Evolutionary conservation across 2,797 vertebrate genomes (phyloP).

Genomic region (Craterocephalus amniculus): DNA sequence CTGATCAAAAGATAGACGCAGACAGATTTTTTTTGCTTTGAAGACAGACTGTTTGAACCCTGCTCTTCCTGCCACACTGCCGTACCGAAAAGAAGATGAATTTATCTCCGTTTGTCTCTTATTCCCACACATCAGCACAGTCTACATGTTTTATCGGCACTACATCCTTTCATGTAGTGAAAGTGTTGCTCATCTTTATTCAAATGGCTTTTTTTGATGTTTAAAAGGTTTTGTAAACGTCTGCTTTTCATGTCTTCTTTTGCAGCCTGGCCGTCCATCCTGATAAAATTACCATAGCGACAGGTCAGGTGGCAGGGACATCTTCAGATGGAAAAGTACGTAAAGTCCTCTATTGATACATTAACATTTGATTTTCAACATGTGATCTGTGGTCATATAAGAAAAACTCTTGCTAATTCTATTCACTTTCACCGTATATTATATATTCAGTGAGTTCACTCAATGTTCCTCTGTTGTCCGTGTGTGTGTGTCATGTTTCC

Average conservation of each 20-base stretch:
- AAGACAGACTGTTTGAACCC: conserved; percentile 33
- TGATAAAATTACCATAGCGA: conserved; percentile 99
- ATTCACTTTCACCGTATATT: background rate
- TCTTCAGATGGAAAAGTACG: conserved; percentile 97
- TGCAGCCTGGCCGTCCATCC: conserved; percentile 96
- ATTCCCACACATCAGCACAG: conserved; percentile 22
- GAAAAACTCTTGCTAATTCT: background rate
- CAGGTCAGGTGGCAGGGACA: conserved; percentile 96
- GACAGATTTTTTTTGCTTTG: conserved; percentile 24
- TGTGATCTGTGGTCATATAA: conserved; percentile 3
- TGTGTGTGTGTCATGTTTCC: conserved; percentile 29
- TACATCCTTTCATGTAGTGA: conserved; percentile 45
- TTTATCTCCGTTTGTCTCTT: conserved; percentile 39
- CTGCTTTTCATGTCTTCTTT: conserved; percentile 20
- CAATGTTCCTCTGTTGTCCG: conserved; percentile 1
- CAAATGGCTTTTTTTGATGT: conserved; percentile 48
- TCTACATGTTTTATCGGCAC: conserved; percentile 5
- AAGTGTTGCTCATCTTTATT: conserved; percentile 62
- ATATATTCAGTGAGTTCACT: conserved; percentile 9
- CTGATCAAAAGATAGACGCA: conserved; percentile 37
- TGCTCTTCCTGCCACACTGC: conserved; percentile 2
- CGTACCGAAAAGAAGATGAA: conserved; percentile 17
- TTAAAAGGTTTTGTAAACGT: conserved; percentile 49
- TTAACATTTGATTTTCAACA: conserved; percentile 9
- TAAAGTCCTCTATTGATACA: conserved; percentile 25